Conservation (phyloP, 2,797 vertebrate species). For the Malacoraja senta region DNA sequence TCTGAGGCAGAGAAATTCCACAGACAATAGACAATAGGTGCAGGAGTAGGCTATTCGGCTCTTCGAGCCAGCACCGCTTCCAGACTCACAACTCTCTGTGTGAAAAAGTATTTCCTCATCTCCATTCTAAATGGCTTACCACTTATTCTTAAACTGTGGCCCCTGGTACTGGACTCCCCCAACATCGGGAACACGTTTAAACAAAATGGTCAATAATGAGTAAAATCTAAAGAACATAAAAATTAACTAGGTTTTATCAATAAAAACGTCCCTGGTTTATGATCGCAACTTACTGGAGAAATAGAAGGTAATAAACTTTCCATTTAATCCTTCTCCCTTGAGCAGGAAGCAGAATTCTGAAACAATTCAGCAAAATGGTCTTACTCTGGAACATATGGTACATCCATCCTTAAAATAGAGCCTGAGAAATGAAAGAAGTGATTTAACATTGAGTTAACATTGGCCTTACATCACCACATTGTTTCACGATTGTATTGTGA, state of each 20-base stretch:
- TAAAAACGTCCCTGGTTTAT: slow-evolving; percentile 27
- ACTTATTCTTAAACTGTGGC: no score
- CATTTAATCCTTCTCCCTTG: slow-evolving; percentile 19
- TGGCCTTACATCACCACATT: slow-evolving; percentile 20
- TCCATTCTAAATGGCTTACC: no score
- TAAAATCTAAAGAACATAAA: background rate
- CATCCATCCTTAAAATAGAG: slow-evolving; percentile 52
- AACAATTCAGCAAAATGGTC: slow-evolving; percentile 49
- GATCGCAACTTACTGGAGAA: background rate
- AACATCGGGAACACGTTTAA: no score
- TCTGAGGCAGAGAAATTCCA: no score
- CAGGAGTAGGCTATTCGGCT: no score
- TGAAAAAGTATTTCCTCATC: no score
- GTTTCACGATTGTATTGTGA: slow-evolving; percentile 19
- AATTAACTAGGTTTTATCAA: slow-evolving; percentile 5
- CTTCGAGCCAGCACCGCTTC: no score
- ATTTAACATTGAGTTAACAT: slow-evolving; percentile 49
- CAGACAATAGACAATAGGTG: no score
- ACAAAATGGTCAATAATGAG: background rate
- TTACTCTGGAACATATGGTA: slow-evolving; percentile 46
- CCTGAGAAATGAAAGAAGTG: slow-evolving; percentile 44
- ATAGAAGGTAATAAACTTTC: slow-evolving; percentile 5
- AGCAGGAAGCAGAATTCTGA: slow-evolving; percentile 20
- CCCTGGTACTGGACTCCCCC: no score
- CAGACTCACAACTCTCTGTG: no score